Conservation (phyloP, 2,797 vertebrate genomes). For the Mus minutoides region DNA sequence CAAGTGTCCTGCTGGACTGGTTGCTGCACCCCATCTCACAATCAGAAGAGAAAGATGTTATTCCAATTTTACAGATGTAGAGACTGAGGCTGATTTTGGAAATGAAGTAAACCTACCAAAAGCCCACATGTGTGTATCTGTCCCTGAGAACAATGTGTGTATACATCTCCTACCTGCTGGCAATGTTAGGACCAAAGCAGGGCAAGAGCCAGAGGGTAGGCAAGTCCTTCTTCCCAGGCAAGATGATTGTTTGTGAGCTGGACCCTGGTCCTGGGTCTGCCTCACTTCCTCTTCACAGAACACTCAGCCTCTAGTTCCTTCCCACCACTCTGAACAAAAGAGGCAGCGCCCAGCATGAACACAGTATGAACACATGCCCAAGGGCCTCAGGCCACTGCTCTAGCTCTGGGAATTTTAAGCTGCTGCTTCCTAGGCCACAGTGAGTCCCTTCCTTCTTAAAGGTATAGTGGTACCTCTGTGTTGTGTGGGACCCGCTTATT, state of each 20-base stretch:
- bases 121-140: not conserved
- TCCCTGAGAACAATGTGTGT: not conserved
- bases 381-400: not conserved
- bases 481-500: not conserved
- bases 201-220: not conserved
- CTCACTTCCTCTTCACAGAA: not conserved
- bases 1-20: fast-evolving
- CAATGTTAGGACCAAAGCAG: not conserved
- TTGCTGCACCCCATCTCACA: not conserved
- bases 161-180: not conserved
- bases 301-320: not conserved
- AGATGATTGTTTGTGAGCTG: too few relatives aligned
- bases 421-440: not conserved
- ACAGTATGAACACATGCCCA: not conserved
- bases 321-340: not conserved
- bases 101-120: not conserved
- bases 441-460: not conserved
- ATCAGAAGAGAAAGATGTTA: not conserved
- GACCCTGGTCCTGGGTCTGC: not conserved
- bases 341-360: not conserved
- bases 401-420: not conserved
- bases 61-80: not conserved
- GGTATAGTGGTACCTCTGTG: not conserved
- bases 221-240: not conserved
- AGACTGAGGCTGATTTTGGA: not conserved